These are phyloP conservation scores for Saimiri boliviensis DNA, from an alignment of 2,113 vertebrate species.

Conservation along the genomic window DNA sequence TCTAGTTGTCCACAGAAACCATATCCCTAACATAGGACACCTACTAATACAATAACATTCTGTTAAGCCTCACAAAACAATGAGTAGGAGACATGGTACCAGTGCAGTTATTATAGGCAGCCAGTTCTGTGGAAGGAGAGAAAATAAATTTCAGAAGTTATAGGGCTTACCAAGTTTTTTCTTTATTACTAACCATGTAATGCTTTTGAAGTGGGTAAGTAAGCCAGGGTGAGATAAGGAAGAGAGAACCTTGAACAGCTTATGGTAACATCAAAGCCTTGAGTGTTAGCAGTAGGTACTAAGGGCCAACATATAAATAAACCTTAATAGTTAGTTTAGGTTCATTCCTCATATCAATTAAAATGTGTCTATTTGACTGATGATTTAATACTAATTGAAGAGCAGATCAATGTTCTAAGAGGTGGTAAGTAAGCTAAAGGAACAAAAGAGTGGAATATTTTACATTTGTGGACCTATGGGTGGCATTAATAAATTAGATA, in stretches of 20 bases:
- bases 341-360: background rate
- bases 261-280: background rate
- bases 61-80: background rate
- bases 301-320: background rate
- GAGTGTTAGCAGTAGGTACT: background rate
- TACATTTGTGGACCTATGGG: background rate
- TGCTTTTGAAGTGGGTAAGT: background rate
- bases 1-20: background rate
- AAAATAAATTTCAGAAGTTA: background rate
- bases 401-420: background rate
- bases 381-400: background rate
- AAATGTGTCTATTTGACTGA: background rate
- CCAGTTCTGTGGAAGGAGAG: background rate
- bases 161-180: background rate
- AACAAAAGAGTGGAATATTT: background rate
- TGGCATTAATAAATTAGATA: constrained; percentile 28
- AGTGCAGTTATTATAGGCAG: background rate
- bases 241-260: background rate
- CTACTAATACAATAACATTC: background rate
- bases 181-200: background rate
- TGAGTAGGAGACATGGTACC: background rate
- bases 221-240: background rate
- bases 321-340: background rate
- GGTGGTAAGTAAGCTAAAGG: background rate
- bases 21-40: background rate